Evolutionary conservation across 1,140 invertebrate species (phyloP), one percentile per base, ranked within the genome.

Genomic region (Holcopasites calliopsidis): DNA sequence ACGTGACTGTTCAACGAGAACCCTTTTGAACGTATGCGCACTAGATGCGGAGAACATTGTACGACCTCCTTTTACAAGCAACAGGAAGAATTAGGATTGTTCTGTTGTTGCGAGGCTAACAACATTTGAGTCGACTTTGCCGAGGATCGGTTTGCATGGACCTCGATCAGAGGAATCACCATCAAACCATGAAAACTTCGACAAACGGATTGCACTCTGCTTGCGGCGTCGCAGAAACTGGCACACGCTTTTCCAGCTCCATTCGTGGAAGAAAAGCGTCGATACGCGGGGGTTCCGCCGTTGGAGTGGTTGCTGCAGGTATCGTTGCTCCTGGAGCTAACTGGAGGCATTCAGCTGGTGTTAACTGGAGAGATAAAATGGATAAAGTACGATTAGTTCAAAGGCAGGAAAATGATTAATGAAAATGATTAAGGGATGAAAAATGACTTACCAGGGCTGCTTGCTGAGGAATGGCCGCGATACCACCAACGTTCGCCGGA

Each of bases 201-300:
- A 94, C 91, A 79, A 92, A 92, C 33, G 93, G 90, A 81, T 93
- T 94, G 74, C 93, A 93, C 16, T 94, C 92, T 35, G 92, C 91
- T 77, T 94, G 92, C 3, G 93, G 90, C 64, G 92, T 92, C 44
- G 90, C 91, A 81, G 91, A 91, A 76, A 89, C 89, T 49, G 94
- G 91, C 68, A 94, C 91, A 47, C 93, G 90, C 81, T 95, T 94
- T 8, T 94, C 94, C 77, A 94, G 89, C 13, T 90, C 88, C 70
- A 93, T 85, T 31, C 92, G 90, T 3, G 90, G 88, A 65, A 94
- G 92, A 11, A 93, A 82, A 5, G 93, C 92, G 54, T 94, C 94
- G 23, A 93, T 91, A 31, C 91, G 92, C 3, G 92, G 91, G 90
- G 77, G 90, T 60, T 83, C 89, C 85, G 70, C 54, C 5, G 82